phyloP scores from a whole-genome alignment of 2,113 vertebrate genomes.

The Sinocyclocheilus maitianheensis region DNA sequence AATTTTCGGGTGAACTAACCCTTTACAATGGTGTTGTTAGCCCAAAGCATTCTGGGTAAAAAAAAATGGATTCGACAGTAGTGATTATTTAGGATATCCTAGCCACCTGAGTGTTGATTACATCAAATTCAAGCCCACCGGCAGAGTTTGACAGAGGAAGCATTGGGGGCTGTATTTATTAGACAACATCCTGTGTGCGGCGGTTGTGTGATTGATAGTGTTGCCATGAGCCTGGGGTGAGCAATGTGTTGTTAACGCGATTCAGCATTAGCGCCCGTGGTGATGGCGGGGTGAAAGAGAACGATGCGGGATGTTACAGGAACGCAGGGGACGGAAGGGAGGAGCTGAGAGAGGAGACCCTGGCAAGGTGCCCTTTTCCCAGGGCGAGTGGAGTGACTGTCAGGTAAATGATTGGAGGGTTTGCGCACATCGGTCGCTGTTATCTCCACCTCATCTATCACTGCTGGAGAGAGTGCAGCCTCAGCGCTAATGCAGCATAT shows the following conservation, averaged over 20 bases:
- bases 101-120: conserved; percentile 17
- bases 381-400: conserved; percentile 30
- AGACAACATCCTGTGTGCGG: conserved; percentile 35
- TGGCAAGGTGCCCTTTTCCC: conserved; percentile 50
- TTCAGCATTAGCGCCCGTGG: conserved; percentile 24
- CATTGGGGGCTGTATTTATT: conserved; percentile 37
- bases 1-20: too few species aligned
- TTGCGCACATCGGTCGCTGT: conserved; percentile 11
- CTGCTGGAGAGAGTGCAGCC: conserved; percentile 24
- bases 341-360: conserved; percentile 8
- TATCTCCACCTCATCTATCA: conserved; percentile 50
- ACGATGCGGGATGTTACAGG: conserved; percentile 3
- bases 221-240: conserved; percentile 44
- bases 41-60: background rate
- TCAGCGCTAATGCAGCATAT: conserved; percentile 40
- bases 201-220: conserved; percentile 51
- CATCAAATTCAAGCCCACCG: conserved; percentile 10
- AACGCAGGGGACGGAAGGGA: background rate
- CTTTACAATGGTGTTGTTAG: background rate
- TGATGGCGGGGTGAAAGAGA: conserved; percentile 32
- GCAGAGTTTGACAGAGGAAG: conserved; percentile 10
- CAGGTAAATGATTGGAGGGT: conserved; percentile 40
- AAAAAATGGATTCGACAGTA: background rate
- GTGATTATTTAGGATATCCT: conserved; percentile 5
- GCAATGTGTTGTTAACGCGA: conserved; percentile 25